These are phyloP conservation scores for Metridium senile DNA, from an alignment of 92 coral and sea anemone species.

Conservation along the genomic window DNA sequence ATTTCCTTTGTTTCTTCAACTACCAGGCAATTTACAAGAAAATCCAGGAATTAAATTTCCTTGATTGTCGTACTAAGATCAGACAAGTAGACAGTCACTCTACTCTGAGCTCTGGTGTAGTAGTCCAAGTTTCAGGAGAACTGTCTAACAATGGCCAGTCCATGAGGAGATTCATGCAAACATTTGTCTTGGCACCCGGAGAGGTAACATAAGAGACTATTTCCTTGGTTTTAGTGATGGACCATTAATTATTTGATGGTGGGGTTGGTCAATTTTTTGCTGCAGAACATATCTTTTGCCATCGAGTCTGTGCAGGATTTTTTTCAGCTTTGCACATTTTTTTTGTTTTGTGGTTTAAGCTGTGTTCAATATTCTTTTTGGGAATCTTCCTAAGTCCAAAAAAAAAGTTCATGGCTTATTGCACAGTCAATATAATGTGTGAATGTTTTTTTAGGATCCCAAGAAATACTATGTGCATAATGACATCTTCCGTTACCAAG, in stretches of 20 bases:
- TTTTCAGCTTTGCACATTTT: too few species aligned
- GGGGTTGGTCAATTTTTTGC: too few species aligned
- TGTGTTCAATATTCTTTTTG: too few species aligned
- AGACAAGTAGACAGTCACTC: constrained; percentile 98
- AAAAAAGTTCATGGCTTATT: background rate
- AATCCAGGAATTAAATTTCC: constrained; percentile 86
- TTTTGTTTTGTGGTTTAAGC: too few species aligned
- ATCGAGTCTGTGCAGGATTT: too few species aligned
- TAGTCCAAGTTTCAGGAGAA: constrained; percentile 98
- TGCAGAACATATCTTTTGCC: too few species aligned
- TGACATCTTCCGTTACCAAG: constrained; percentile 98
- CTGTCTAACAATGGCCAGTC: constrained; percentile 94
- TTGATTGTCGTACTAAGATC: constrained; percentile 96
- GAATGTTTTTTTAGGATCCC: constrained; percentile 56
- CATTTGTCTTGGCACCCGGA: constrained; percentile 97
- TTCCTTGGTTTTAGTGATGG: too few species aligned
- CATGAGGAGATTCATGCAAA: constrained; percentile 95
- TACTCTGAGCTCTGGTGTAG: constrained; percentile 90
- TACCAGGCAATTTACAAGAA: constrained; percentile 81
- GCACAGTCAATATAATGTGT: background rate
- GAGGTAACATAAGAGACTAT: constrained; percentile 47
- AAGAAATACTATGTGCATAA: constrained; percentile 94
- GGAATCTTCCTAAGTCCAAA: background rate
- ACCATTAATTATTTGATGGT: too few species aligned
- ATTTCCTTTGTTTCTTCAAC: background rate